phyloP scores from a whole-genome alignment of 2,797 vertebrate species.

The Gobionotothen gibberifrons region DNA sequence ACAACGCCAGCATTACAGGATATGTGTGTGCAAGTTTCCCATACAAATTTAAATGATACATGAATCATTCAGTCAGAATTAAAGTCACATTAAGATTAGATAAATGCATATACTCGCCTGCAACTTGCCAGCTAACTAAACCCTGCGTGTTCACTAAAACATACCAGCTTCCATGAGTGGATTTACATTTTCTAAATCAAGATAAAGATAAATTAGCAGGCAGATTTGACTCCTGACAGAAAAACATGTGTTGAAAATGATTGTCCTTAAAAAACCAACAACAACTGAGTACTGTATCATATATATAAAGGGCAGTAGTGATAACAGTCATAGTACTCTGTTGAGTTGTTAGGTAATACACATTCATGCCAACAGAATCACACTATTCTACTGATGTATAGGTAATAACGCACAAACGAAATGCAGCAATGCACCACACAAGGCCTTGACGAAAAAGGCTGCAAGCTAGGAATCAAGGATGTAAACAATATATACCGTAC shows the following conservation, averaged over 20 bases:
- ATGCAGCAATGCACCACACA: background rate
- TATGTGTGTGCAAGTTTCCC: background rate
- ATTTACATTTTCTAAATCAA: background rate
- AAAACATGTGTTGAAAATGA: background rate
- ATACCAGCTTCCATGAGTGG: background rate
- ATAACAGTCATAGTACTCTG: background rate
- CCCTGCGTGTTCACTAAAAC: background rate
- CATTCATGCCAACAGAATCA: background rate
- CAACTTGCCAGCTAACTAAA: background rate
- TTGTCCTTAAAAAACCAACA: background rate
- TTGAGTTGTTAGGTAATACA: background rate
- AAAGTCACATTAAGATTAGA: background rate
- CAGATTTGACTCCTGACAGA: background rate
- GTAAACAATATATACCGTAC: background rate
- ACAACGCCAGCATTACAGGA: background rate
- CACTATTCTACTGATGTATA: background rate
- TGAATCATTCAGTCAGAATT: background rate
- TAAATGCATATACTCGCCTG: background rate
- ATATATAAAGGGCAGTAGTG: no score
- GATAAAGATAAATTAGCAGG: background rate
- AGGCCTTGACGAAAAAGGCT: background rate
- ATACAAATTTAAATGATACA: background rate
- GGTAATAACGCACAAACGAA: background rate
- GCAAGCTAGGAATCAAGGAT: background rate
- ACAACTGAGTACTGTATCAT: no score